These are phyloP conservation scores for Drusus annulatus DNA, from an alignment of 1,140 invertebrate genomes.

Conservation along the genomic window DNA sequence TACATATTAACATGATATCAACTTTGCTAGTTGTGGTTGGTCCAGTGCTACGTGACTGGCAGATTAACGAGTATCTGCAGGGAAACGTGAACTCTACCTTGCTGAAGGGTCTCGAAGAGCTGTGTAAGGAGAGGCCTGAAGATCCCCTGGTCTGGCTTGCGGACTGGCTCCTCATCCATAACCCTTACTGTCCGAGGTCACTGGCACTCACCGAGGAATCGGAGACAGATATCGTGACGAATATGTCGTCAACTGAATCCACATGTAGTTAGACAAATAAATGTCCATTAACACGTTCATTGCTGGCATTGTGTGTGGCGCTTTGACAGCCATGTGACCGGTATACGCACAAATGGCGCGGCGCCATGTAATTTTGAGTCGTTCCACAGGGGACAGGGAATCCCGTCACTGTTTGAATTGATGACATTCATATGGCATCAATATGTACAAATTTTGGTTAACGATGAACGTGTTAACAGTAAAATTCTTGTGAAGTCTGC, in stretches of 20 bases:
- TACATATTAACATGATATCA: background rate
- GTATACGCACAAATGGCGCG: no score
- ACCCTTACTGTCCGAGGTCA: slow-evolving; percentile 76
- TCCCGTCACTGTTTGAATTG: no score
- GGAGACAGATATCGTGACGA: background rate
- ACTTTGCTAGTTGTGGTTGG: slow-evolving; percentile 74
- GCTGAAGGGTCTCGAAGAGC: slow-evolving; percentile 77
- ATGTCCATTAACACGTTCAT: background rate
- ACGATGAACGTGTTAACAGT: no score
- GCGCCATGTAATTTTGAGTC: no score
- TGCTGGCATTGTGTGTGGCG: no score
- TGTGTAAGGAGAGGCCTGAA: slow-evolving; percentile 80
- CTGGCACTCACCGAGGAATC: background rate
- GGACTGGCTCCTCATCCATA: slow-evolving; percentile 82
- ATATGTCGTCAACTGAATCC: background rate
- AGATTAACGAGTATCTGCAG: slow-evolving; percentile 79
- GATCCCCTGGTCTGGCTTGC: slow-evolving; percentile 86
- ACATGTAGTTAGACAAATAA: background rate
- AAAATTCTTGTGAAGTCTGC: no score
- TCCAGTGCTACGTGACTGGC: slow-evolving; percentile 69
- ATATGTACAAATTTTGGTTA: no score
- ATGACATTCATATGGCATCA: no score
- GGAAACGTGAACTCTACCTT: slow-evolving; percentile 77
- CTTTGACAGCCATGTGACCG: no score
- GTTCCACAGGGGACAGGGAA: no score